Conservation (phyloP, 2,113 vertebrate species). For the Tympanuchus pallidicinctus region DNA sequence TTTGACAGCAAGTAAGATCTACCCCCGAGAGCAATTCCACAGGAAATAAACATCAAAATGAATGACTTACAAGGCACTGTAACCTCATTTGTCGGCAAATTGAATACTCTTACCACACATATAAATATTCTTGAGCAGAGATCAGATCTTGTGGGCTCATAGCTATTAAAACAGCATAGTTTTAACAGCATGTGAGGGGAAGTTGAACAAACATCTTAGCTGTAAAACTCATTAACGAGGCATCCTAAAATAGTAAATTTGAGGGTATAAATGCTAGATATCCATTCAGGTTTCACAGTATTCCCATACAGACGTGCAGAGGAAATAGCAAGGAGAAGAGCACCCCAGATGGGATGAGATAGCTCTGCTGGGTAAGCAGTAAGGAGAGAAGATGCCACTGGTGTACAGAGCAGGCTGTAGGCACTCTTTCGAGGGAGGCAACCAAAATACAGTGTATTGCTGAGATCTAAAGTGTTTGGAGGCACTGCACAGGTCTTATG, state of each 20-base stretch:
- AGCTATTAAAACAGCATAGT: conserved; percentile 54
- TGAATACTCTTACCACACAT: conserved; percentile 56
- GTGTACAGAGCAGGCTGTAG: background rate
- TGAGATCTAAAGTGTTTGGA: background rate
- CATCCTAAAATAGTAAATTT: conserved; percentile 51
- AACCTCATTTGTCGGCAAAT: conserved; percentile 61
- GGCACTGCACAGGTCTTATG: fast-evolving
- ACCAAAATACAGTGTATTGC: fast-evolving
- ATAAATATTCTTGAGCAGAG: conserved; percentile 59
- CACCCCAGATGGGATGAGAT: background rate
- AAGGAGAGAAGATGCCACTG: background rate
- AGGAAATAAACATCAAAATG: conserved; percentile 68
- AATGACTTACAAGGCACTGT: conserved; percentile 66
- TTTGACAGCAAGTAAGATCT: conserved; percentile 50
- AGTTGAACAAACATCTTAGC: conserved; percentile 54
- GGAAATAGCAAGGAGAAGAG: background rate
- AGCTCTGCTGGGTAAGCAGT: background rate
- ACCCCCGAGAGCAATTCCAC: conserved; percentile 51
- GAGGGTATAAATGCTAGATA: conserved; percentile 35
- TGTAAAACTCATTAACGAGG: conserved; percentile 38
- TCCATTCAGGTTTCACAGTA: background rate
- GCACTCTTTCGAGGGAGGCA: background rate
- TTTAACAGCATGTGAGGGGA: conserved; percentile 43
- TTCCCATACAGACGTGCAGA: background rate
- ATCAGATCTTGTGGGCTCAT: conserved; percentile 24